Evolutionary conservation across 2,113 vertebrate species (phyloP), one percentile per base, ranked within the genome.

Genomic region (Regulus satrapa): DNA sequence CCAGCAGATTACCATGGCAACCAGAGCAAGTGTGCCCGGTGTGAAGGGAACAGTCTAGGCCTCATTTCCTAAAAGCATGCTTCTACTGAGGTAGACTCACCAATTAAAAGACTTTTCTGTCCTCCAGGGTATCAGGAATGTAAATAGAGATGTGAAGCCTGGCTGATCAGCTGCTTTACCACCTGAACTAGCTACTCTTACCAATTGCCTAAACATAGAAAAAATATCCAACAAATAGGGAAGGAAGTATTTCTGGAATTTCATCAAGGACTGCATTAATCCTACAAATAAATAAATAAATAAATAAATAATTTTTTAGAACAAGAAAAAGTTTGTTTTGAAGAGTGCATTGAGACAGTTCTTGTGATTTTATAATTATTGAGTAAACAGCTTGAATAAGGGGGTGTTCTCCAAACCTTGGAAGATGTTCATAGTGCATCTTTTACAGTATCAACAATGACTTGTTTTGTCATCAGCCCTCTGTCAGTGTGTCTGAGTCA

Each of bases 1-100:
- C 94, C 94, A 96, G 95, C 88, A 96, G 86, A 97, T 98, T 94
- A 48, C 98, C 97, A 98, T 98, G 96, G 97, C 95, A 98, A 98
- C 97, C 92, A 61, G 79, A 88, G 75, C 81, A 14, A 93, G 80
- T 94, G 89, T 91, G 92, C 96, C 97, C 58, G 21, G 93, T 97
- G 95, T 89, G 96, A 97, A 97, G 94, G 96, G 87, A 97, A 96
- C 7, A 9, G 75, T 93, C 80, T 85, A 98, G 98, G 92, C 94
- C 97, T 97, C 95, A 89, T 98, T 98, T 98, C 97, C 97, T 97
- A 97, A 97, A 97, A 96, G 62, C 92, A 76, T 94, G 56, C 88
- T 98, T 97, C 96, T 94, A 92, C 94, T 89, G 86, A 97, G 95
- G 95, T 97, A 96, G 96, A 94, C 95, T 98, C 52, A 29, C 92